Percentiles rank a stretch among this genome's conserved stretches.
Evolutionary conservation across 2,797 vertebrate genomes (phyloP).

Genomic region (Aeoliscus strigatus): DNA sequence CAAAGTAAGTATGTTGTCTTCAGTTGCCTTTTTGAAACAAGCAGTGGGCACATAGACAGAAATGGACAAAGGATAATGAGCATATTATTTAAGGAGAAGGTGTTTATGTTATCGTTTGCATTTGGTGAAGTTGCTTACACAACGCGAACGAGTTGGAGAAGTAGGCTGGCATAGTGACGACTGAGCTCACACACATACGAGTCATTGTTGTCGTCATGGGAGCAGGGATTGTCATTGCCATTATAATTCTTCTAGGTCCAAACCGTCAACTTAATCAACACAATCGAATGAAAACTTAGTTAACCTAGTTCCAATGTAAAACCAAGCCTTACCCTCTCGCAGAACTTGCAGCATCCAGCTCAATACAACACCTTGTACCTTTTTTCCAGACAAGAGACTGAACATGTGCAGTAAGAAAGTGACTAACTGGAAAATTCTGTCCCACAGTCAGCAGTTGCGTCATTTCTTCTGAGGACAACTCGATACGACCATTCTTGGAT

Average conservation of each 20-base stretch:
- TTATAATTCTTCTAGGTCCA: no score
- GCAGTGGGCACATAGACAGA: conserved; percentile 26
- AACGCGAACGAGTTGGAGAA: conserved; percentile 17
- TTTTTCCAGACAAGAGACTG: no score
- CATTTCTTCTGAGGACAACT: conserved; percentile 37
- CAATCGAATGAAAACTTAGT: no score
- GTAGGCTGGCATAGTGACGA: conserved; percentile 10
- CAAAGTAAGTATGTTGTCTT: conserved; percentile 38
- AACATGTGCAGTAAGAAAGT: neutral
- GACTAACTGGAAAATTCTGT: neutral
- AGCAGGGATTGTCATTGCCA: no score
- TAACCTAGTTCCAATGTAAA: no score
- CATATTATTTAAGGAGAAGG: conserved; percentile 23
- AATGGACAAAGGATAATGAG: conserved; percentile 10
- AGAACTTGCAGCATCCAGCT: no score
- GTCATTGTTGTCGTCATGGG: neutral
- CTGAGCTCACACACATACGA: neutral
- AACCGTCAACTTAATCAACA: no score
- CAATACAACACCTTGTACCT: no score
- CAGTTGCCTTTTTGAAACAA: conserved; percentile 18
- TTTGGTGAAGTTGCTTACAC: conserved; percentile 15
- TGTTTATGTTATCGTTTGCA: conserved; percentile 15
- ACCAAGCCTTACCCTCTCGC: no score
- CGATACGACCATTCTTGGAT: conserved; percentile 38
- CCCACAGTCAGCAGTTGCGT: conserved; percentile 40